Percentiles rank a stretch among this genome's conserved stretches.
Conservation (phyloP, 2,888 invertebrate species). For the Alentia gelatinosa region DNA sequence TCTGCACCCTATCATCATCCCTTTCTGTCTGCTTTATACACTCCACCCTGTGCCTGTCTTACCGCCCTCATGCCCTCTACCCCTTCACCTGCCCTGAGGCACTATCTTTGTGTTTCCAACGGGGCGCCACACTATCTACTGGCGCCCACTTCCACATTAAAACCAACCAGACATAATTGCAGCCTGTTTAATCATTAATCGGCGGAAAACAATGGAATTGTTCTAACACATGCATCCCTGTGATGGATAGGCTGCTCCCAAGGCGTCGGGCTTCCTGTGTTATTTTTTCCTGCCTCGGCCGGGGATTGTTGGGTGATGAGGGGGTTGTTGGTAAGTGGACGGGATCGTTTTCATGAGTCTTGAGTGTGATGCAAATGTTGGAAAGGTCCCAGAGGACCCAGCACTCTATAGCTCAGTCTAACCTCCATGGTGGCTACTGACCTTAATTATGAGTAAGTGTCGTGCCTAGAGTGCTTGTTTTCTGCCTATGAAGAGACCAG, state of each 20-base stretch:
- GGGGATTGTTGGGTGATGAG: not conserved
- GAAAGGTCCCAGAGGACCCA: not conserved
- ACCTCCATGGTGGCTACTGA: not conserved
- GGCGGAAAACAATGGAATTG: slow-evolving; percentile 44
- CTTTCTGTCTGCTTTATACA: too few relatives aligned
- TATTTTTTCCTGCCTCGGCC: not conserved
- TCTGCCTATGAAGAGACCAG: not conserved
- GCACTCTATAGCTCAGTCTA: not conserved
- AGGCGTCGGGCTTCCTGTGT: not conserved
- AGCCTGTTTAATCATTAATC: slow-evolving; percentile 39
- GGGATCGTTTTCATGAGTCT: not conserved
- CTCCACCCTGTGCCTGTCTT: not conserved
- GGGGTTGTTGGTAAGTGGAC: slow-evolving; percentile 2
- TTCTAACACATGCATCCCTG: slow-evolving; percentile 12
- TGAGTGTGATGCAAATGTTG: slow-evolving; percentile 31
- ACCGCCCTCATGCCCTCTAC: not conserved
- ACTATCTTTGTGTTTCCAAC: not conserved
- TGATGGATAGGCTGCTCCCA: slow-evolving; percentile 16
- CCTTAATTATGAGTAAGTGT: slow-evolving; percentile 37
- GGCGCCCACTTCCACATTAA: not conserved
- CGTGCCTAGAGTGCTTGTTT: not conserved
- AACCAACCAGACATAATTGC: slow-evolving; percentile 11
- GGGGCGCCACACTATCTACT: not conserved
- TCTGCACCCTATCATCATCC: too few relatives aligned
- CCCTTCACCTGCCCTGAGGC: not conserved